phyloP scores from a whole-genome alignment of 92 coral and sea anemone genomes.

The Paramuricea clavata region DNA sequence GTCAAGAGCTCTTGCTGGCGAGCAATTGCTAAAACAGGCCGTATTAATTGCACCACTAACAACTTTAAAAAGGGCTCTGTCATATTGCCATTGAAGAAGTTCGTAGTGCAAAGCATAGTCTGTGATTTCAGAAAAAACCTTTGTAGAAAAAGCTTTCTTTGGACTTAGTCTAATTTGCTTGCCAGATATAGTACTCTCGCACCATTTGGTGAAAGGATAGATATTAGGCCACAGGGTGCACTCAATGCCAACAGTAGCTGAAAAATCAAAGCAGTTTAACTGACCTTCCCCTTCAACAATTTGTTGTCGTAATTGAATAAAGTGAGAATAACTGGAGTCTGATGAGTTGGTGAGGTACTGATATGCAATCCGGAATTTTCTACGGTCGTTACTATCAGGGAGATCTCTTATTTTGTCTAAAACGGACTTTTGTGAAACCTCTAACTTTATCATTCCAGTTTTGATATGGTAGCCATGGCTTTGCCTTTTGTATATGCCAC shows the following conservation, averaged over 20 bases:
- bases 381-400: neutral
- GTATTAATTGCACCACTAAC: constrained; percentile 62
- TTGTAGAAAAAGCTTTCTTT: constrained; percentile 33
- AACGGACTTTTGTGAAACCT: neutral
- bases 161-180: constrained; percentile 8
- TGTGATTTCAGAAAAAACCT: neutral
- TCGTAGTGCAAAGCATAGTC: constrained; percentile 8
- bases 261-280: too few relatives aligned
- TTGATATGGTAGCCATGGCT: constrained; percentile 14
- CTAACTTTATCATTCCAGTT: neutral
- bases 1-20: constrained; percentile 33
- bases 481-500: constrained; percentile 9
- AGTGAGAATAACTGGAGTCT: neutral
- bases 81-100: constrained; percentile 71
- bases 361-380: neutral
- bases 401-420: neutral
- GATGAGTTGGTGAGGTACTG: neutral
- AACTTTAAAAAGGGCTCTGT: constrained; percentile 62
- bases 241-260: too few relatives aligned
- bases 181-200: neutral
- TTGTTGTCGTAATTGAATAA: too few relatives aligned
- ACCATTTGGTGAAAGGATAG: neutral
- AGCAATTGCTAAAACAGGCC: constrained; percentile 21
- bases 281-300: too few relatives aligned
- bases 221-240: neutral